Conservation (phyloP, 2,888 invertebrate species). For the Schrankia costaestrigalis region DNA sequence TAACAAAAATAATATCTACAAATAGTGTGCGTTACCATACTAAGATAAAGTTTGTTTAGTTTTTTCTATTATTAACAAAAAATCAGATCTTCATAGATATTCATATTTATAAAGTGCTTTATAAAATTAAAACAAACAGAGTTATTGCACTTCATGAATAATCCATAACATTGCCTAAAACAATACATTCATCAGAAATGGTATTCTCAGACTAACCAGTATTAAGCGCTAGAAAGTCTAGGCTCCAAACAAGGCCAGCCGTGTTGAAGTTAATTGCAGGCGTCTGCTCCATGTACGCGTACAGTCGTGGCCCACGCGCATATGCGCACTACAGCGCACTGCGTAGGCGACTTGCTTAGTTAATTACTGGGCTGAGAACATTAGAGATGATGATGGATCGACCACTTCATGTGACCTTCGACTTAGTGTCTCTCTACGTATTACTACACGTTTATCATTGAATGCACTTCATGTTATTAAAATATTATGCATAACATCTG, state of each 20-base stretch:
- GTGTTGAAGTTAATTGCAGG: slow-evolving; percentile 25
- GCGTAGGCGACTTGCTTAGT: slow-evolving; percentile 22
- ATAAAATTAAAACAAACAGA: not conserved
- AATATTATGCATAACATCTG: too few species aligned
- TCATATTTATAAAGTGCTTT: not conserved
- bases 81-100: not conserved
- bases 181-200: not conserved
- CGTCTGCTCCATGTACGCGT: not conserved
- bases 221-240: slow-evolving; percentile 15
- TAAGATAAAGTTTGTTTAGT: too few species aligned
- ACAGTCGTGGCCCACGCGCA: slow-evolving; percentile 16
- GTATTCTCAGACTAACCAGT: not conserved
- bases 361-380: slow-evolving; percentile 7
- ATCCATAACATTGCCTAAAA: too few species aligned
- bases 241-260: slow-evolving; percentile 24
- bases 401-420: not conserved
- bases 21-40: too few species aligned
- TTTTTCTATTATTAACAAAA: too few species aligned
- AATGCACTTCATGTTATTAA: too few species aligned
- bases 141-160: too few species aligned
- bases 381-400: slow-evolving; percentile 3
- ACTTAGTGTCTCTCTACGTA: not conserved
- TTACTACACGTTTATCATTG: too few species aligned
- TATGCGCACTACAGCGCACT: slow-evolving; percentile 5
- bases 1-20: too few species aligned